Evolutionary conservation across 2,797 vertebrate genomes (phyloP), one percentile per base, ranked within the genome.

Genomic region (Characodon lateralis): DNA sequence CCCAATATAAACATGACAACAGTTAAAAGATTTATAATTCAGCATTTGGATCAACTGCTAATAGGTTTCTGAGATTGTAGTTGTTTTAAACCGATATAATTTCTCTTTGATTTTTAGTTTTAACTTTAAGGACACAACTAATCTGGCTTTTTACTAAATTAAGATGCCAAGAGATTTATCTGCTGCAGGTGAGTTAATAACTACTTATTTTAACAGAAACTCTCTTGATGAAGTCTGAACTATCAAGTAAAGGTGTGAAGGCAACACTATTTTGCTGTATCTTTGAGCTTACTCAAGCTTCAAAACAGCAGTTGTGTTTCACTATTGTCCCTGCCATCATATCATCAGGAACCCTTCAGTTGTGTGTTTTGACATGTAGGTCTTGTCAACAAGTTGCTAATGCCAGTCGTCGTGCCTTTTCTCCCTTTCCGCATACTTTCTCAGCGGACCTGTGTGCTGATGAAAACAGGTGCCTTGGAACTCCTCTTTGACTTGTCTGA

Each of bases 381-480:
- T 81, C 85, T 89, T 90, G 89, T 93, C 91, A 90, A 90, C 90
- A 91, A 82, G 83, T 86, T 69, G 83, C 85, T 77, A 35, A 63
- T 74, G 76, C 73, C 59, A 66, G 72, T n/a, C 72, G 72, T 73
- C 14, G 3, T 72, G 58, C 4, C 70, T 56, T 65, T 69, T 72
- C 72, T 83, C 71, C 50, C 35, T 71, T 80, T 79, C 66, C 6
- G 16, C 72, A 69, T 78, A 83, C 79, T 86, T 89, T 79, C 88
- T 91, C 88, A 76, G 77, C 89, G 84, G 91, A 86, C 82, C 79
- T 28, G 31, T 31, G 81, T 18, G 0, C 72, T 63, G 85, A 79
- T 89, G 85, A 89, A 89, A 87, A 86, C 89, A 85, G 89, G 88
- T 89, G 84, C 85, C 88, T 81, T n/a, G 75, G 51, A 85, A 84